Evolutionary conservation across 37 sponge, comb jelly and placozoan genomes (phyloP).

Genomic region (Ephydatia muelleri): DNA sequence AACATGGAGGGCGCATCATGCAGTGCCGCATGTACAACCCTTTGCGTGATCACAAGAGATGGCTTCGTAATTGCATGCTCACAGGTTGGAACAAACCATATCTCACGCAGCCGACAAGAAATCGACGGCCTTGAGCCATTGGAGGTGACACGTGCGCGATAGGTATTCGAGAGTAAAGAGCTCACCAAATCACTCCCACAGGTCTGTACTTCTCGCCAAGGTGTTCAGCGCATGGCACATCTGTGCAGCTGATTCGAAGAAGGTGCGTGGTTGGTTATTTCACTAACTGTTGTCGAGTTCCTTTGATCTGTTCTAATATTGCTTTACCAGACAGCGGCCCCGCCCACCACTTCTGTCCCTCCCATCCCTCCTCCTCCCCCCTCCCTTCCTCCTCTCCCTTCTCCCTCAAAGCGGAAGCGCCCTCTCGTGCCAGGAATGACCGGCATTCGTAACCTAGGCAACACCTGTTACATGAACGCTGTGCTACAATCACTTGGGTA

Average conservation of each 20-base stretch:
- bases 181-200: not conserved
- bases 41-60: not conserved
- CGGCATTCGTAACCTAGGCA: constrained; percentile 83
- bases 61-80: not conserved
- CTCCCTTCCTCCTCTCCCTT: not conserved
- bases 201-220: not conserved
- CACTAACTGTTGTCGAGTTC: not conserved
- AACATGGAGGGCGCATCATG: not conserved
- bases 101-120: constrained; percentile 51
- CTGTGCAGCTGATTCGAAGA: constrained; percentile 10
- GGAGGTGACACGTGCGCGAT: constrained; percentile 30
- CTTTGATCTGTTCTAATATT: not conserved
- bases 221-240: constrained; percentile 28
- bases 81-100: constrained; percentile 42
- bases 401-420: not conserved
- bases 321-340: not conserved
- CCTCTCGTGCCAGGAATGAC: constrained; percentile 69
- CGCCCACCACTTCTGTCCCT: not conserved
- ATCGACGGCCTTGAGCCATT: constrained; percentile 57
- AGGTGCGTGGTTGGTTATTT: not conserved
- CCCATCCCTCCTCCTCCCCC: not conserved
- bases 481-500: constrained; percentile 78
- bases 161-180: not conserved
- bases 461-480: constrained; percentile 89
- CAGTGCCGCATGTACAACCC: not conserved